Percentiles rank a stretch among this genome's conserved stretches.
Conservation (phyloP, 2,888 invertebrate species). For the Eulithis testata region DNA sequence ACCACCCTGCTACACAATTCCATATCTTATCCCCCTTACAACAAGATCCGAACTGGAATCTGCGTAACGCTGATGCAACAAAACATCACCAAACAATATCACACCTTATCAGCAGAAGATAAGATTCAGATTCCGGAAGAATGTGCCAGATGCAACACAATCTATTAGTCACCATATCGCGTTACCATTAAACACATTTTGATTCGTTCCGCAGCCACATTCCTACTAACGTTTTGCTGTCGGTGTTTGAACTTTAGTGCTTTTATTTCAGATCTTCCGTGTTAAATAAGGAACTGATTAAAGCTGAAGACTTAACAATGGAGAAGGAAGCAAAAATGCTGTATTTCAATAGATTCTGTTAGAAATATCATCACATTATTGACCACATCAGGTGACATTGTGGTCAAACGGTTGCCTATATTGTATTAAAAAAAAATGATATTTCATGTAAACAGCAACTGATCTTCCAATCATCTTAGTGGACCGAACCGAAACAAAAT, state of each 20-base stretch:
- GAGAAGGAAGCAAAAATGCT: background rate
- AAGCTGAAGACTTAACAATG: background rate
- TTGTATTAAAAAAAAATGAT: no score
- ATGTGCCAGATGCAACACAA: constrained; percentile 57
- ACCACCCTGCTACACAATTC: constrained; percentile 59
- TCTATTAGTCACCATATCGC: constrained; percentile 73
- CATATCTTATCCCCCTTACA: constrained; percentile 54
- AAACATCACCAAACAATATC: constrained; percentile 59
- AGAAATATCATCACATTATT: no score
- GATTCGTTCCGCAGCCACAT: constrained; percentile 63
- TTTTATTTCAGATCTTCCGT: constrained; percentile 68
- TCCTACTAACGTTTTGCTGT: constrained; percentile 68
- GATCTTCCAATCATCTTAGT: constrained; percentile 29
- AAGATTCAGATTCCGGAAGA: constrained; percentile 57
- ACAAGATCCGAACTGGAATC: constrained; percentile 57
- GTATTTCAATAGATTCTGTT: background rate
- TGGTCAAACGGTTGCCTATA: no score
- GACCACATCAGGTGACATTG: no score
- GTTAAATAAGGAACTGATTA: constrained; percentile 58
- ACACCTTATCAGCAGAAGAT: constrained; percentile 57
- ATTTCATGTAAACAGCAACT: background rate
- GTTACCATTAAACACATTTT: constrained; percentile 73
- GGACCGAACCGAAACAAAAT: constrained; percentile 42
- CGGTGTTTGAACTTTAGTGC: constrained; percentile 80
- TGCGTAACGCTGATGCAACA: constrained; percentile 50